Conservation (phyloP, 53 echinoderm and acorn worm species). For the Crossaster papposus region DNA sequence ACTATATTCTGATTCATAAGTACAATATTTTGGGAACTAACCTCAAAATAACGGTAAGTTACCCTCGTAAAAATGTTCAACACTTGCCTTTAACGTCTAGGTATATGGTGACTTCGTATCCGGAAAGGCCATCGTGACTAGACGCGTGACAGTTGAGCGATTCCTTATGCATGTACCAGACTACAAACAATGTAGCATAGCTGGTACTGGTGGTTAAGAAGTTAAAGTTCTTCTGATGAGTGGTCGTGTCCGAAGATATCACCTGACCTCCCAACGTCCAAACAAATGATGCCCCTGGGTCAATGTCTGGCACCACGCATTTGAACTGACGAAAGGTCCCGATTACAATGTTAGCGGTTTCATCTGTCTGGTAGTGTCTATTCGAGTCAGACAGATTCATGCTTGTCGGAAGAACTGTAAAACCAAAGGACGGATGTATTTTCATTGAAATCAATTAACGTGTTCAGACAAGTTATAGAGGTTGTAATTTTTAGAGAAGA, state of each 20-base stretch:
- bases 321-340: not conserved
- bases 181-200: not conserved
- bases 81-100: slow-evolving; percentile 4
- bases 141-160: not conserved
- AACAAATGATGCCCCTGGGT: not conserved
- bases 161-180: not conserved
- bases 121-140: not conserved
- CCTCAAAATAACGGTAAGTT: too few relatives aligned
- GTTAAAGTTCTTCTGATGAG: not conserved
- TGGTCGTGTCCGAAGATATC: not conserved
- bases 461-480: too few relatives aligned
- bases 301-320: slow-evolving; percentile 17
- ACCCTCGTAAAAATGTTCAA: not conserved
- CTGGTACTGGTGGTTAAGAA: slow-evolving; percentile 2
- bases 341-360: not conserved
- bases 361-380: not conserved
- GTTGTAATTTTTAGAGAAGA: too few relatives aligned
- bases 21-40: too few relatives aligned
- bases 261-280: not conserved
- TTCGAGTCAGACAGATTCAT: not conserved
- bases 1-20: too few relatives aligned
- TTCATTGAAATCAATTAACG: too few relatives aligned
- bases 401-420: slow-evolving; percentile 3
- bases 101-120: not conserved
- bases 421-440: too few relatives aligned